Evolutionary conservation across 2,113 vertebrate species (phyloP).

Genomic region (Nestor notabilis): DNA sequence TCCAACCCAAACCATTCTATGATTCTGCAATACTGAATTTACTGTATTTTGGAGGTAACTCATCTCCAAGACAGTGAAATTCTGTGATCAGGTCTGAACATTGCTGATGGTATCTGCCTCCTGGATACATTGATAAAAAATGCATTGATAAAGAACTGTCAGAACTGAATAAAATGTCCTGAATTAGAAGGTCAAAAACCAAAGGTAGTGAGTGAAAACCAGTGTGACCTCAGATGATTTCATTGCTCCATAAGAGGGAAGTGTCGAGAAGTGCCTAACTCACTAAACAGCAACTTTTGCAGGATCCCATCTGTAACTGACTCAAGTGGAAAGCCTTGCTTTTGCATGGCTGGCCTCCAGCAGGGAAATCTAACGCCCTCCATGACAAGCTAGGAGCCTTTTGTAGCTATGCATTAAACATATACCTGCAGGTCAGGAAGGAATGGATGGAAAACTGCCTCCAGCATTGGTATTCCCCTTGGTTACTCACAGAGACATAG

Average conservation of each 20-base stretch:
- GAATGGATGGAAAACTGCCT: neutral
- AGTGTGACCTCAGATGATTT: neutral
- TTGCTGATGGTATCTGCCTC: conserved; percentile 6
- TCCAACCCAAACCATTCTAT: too few species aligned
- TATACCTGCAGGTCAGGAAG: neutral
- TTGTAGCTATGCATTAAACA: conserved; percentile 66
- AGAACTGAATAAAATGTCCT: neutral
- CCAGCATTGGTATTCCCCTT: neutral
- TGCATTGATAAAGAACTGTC: neutral
- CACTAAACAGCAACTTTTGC: neutral
- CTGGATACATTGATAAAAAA: neutral
- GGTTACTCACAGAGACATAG: neutral
- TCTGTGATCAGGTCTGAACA: conserved; percentile 1
- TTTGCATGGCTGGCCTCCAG: conserved; percentile 26
- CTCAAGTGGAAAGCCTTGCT: conserved; percentile 37
- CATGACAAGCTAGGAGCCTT: neutral
- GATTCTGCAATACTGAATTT: neutral
- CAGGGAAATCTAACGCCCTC: conserved; percentile 38
- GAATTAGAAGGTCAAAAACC: neutral
- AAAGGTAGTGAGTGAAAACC: neutral
- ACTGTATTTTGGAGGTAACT: neutral
- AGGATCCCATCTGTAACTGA: neutral
- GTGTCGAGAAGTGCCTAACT: neutral
- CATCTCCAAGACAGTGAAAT: neutral
- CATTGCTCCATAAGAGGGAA: neutral